Conservation (phyloP, 1,140 invertebrate genomes). For the Apocrypta bakeri region DNA sequence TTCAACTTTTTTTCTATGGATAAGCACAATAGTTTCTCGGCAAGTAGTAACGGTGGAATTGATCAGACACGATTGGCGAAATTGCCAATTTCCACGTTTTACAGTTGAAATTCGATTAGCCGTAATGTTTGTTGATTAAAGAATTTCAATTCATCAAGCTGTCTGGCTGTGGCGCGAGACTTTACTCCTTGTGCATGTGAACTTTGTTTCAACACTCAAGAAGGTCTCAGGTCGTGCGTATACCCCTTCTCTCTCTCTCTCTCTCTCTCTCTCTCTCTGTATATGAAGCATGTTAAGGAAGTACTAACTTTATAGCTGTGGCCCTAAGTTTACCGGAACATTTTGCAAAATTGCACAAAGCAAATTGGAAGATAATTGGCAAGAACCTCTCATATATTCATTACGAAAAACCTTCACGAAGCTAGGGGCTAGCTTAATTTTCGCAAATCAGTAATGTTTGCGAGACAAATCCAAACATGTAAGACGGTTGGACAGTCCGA, state of each 20-base stretch:
- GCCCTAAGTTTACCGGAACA: conserved; percentile 24
- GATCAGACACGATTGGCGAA: not conserved
- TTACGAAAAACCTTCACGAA: not conserved
- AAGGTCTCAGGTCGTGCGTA: conserved; percentile 20
- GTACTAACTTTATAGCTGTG: conserved; percentile 26
- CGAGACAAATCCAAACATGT: not conserved
- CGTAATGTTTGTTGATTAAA: conserved; percentile 14
- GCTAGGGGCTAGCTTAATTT: not conserved
- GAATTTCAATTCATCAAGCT: conserved; percentile 40
- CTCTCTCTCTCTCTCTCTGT: not conserved
- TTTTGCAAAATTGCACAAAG: conserved; percentile 35
- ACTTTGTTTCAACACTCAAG: conserved; percentile 30
- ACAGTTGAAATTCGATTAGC: not conserved
- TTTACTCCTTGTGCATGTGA: not conserved
- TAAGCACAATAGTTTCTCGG: too few relatives aligned
- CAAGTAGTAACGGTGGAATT: not conserved
- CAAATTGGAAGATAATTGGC: conserved; percentile 7
- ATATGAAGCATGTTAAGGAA: conserved; percentile 29
- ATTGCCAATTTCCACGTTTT: too few relatives aligned
- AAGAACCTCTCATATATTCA: not conserved
- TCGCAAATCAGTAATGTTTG: not conserved
- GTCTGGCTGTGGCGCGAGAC: conserved; percentile 16
- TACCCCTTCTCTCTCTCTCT: not conserved
- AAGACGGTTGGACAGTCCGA: not conserved
- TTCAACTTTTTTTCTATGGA: too few relatives aligned